phyloP scores from a whole-genome alignment of 2,888 invertebrate genomes.

The Archips crataeganus region DNA sequence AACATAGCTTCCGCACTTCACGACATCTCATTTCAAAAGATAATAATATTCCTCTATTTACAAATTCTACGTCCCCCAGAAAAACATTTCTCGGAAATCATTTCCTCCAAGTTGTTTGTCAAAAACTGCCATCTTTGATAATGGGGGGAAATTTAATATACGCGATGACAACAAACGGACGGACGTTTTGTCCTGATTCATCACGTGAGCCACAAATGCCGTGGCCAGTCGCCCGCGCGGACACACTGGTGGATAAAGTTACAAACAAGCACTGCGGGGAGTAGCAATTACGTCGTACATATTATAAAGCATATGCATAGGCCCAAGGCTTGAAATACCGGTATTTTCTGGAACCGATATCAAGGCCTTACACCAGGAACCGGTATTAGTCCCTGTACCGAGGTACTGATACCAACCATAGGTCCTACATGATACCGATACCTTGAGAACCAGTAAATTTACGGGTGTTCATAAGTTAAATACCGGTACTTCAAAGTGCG shows the following conservation, averaged over 20 bases:
- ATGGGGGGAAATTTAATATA: conserved; percentile 33
- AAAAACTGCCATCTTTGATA: conserved; percentile 10
- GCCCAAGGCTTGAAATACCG: too few relatives aligned
- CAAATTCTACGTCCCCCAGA: neutral
- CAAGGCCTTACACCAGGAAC: too few relatives aligned
- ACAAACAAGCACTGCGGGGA: neutral
- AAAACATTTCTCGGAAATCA: neutral
- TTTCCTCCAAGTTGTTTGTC: conserved; percentile 2
- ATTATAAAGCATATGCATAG: too few relatives aligned
- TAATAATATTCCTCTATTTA: neutral
- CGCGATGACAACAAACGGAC: conserved; percentile 50
- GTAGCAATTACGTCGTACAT: too few relatives aligned
- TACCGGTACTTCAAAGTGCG: too few relatives aligned
- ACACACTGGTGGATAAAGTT: neutral
- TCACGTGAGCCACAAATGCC: conserved; percentile 64
- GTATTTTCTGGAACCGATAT: too few relatives aligned
- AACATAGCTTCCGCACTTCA: neutral
- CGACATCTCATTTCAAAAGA: neutral
- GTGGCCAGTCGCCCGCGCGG: conserved; percentile 50
- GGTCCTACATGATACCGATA: too few relatives aligned
- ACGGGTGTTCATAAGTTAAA: too few relatives aligned
- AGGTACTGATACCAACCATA: too few relatives aligned
- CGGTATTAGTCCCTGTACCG: too few relatives aligned
- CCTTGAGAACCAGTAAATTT: too few relatives aligned
- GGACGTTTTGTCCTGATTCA: conserved; percentile 71